These are phyloP conservation scores for Lanistes nyassanus DNA, from an alignment of 1,140 invertebrate species.

Conservation along the genomic window DNA sequence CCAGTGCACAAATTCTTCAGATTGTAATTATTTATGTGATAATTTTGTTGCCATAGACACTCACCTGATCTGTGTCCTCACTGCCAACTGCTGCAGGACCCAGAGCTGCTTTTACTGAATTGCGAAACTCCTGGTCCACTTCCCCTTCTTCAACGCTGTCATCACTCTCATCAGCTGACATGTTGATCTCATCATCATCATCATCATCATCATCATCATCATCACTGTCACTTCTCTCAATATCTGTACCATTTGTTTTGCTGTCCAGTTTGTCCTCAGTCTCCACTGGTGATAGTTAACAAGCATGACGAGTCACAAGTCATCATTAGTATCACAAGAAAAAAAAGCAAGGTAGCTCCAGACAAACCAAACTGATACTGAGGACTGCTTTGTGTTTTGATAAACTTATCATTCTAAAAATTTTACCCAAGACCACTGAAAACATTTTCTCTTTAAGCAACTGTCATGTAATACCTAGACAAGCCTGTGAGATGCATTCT, in stretches of 20 bases:
- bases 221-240: slow-evolving; percentile 26
- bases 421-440: no score
- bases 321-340: no score
- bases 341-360: no score
- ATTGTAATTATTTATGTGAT: no score
- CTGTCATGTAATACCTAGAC: no score
- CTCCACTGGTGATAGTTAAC: background rate
- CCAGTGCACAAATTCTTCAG: background rate
- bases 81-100: slow-evolving; percentile 46
- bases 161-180: slow-evolving; percentile 10
- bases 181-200: slow-evolving; percentile 2
- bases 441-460: no score
- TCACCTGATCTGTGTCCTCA: slow-evolving; percentile 33
- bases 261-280: slow-evolving; percentile 66
- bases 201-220: slow-evolving; percentile 37
- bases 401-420: no score
- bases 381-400: no score
- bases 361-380: no score
- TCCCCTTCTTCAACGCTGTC: slow-evolving; percentile 44
- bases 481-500: no score
- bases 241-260: slow-evolving; percentile 53
- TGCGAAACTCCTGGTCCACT: slow-evolving; percentile 65
- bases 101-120: slow-evolving; percentile 70
- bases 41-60: background rate
- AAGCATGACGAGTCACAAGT: no score